Evolutionary conservation across 2,888 invertebrate genomes (phyloP).

Genomic region (Eumacrocentrus americanus): DNA sequence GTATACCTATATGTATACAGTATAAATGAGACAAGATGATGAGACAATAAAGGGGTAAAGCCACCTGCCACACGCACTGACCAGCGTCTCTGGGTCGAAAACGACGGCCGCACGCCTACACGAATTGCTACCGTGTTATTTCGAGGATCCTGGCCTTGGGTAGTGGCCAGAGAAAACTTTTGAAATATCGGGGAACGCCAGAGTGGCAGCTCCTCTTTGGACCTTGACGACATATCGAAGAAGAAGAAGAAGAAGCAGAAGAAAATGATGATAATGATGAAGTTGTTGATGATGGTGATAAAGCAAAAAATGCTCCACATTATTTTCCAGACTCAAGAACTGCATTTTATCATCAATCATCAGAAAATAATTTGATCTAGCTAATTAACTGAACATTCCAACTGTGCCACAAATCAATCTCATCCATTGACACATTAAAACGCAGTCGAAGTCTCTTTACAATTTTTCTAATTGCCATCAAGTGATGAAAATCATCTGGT

Average conservation of each 20-base stretch:
- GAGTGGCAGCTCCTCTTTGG: slow-evolving; percentile 34
- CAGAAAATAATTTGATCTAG: neutral
- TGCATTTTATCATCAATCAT: no score
- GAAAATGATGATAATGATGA: neutral
- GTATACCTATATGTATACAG: no score
- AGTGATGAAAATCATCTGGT: no score
- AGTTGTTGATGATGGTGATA: neutral
- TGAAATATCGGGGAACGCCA: slow-evolving; percentile 50
- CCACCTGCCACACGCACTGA: slow-evolving; percentile 13
- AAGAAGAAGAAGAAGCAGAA: neutral
- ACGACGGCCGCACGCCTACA: slow-evolving; percentile 44
- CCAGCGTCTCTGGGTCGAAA: neutral
- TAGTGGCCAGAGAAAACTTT: slow-evolving; percentile 57
- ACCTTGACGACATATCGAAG: slow-evolving; percentile 19
- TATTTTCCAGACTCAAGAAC: no score
- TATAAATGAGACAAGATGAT: no score
- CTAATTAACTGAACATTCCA: no score
- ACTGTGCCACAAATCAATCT: no score
- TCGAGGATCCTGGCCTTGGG: slow-evolving; percentile 56
- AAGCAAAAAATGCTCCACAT: neutral
- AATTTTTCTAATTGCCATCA: no score
- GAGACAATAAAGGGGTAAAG: no score
- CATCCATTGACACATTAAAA: no score
- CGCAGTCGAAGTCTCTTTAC: no score
- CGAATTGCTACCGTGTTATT: slow-evolving; percentile 54